phyloP scores from a whole-genome alignment of 2,113 vertebrate species.

The Collichthys lucidus region DNA sequence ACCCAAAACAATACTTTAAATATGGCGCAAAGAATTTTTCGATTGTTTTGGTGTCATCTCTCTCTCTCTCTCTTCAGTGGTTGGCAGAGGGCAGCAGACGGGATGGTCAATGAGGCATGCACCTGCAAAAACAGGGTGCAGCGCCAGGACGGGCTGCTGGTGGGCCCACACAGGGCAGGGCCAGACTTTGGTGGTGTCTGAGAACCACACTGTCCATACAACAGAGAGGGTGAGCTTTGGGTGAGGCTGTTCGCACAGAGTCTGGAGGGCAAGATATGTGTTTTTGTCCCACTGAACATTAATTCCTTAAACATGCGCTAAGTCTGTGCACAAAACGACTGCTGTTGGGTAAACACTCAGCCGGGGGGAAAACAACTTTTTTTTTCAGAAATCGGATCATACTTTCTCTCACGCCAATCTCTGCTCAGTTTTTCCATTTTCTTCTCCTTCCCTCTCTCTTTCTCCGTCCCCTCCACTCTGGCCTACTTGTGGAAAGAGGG shows the following conservation, averaged over 20 bases:
- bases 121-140: slow-evolving; percentile 90
- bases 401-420: slow-evolving; percentile 33
- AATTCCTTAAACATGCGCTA: slow-evolving; percentile 6
- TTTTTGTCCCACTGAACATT: slow-evolving; percentile 25
- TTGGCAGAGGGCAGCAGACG: slow-evolving; percentile 50
- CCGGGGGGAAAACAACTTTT: slow-evolving; percentile 14
- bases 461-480: slow-evolving; percentile 33
- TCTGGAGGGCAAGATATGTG: slow-evolving; percentile 14
- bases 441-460: slow-evolving; percentile 17
- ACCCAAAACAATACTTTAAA: background rate
- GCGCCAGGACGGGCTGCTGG: slow-evolving; percentile 39
- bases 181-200: slow-evolving; percentile 42
- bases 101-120: slow-evolving; percentile 70
- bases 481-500: slow-evolving; percentile 42
- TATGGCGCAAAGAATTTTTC: background rate
- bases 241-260: slow-evolving; percentile 41
- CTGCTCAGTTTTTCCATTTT: slow-evolving; percentile 23
- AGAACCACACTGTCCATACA: slow-evolving; percentile 44
- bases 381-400: slow-evolving; percentile 25
- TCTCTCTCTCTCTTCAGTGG: slow-evolving; percentile 24
- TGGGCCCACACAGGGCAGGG: slow-evolving; percentile 51
- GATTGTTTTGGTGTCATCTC: slow-evolving; percentile 7
- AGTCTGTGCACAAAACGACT: slow-evolving; percentile 11
- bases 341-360: slow-evolving; percentile 39
- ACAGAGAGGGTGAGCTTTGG: slow-evolving; percentile 31